Evolutionary conservation across 64 coral and sea anemone genomes (phyloP).

Genomic region (Montipora cactus): DNA sequence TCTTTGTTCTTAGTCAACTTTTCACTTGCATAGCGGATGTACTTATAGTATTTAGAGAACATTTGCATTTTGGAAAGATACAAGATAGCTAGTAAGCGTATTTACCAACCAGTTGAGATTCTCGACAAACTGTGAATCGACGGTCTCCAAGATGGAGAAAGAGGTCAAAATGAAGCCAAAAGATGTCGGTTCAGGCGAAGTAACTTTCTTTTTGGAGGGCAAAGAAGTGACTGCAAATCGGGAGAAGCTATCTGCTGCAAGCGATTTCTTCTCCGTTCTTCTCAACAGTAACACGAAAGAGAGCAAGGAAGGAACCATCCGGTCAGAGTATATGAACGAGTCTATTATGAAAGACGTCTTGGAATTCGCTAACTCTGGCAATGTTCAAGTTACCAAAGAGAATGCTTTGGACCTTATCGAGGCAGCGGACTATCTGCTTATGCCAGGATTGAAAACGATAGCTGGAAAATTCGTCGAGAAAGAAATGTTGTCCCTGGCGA

Average conservation of each 20-base stretch:
- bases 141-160: no score
- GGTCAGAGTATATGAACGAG: neutral
- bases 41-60: no score
- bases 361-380: neutral
- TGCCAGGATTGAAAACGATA: neutral
- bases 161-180: no score
- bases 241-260: neutral
- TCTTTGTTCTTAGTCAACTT: no score
- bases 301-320: slow-evolving; percentile 10
- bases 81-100: no score
- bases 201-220: neutral
- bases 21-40: no score
- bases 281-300: slow-evolving; percentile 24
- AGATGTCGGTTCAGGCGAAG: no score
- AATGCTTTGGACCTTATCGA: neutral
- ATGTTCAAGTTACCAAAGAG: neutral
- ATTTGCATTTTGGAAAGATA: no score
- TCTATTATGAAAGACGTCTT: slow-evolving; percentile 1
- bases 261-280: neutral
- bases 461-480: neutral
- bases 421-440: neutral
- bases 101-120: no score
- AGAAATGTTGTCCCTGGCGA: neutral
- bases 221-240: neutral
- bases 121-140: no score